phyloP scores from a whole-genome alignment of 2,888 invertebrate genomes.

The Agapetus fuscipes region DNA sequence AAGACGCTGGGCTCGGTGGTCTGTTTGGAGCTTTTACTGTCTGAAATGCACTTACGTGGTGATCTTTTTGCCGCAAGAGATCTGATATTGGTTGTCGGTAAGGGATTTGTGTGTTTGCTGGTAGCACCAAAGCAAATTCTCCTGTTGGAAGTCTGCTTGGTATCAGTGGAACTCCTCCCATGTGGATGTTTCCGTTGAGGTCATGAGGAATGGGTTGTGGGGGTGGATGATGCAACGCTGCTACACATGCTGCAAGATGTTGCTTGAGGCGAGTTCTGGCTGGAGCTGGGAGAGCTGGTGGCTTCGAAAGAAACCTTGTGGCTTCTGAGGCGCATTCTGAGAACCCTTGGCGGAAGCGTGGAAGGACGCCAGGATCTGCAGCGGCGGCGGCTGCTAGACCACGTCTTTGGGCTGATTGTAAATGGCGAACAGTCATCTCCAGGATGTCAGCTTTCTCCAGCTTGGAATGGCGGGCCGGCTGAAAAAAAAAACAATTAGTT shows the following conservation, averaged over 20 bases:
- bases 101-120: conserved; percentile 44
- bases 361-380: conserved; percentile 73
- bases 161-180: conserved; percentile 54
- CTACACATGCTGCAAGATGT: conserved; percentile 56
- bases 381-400: conserved; percentile 75
- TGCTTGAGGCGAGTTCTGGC: conserved; percentile 52
- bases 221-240: conserved; percentile 43
- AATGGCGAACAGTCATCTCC: conserved; percentile 89
- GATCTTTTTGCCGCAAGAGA: conserved; percentile 22
- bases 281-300: conserved; percentile 39
- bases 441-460: conserved; percentile 93
- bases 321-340: conserved; percentile 83
- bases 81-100: conserved; percentile 31
- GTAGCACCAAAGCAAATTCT: conserved; percentile 56
- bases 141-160: conserved; percentile 56
- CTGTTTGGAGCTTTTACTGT: conserved; percentile 25
- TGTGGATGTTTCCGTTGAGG: conserved; percentile 42
- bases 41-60: conserved; percentile 42
- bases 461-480: conserved; percentile 90
- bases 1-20: conserved; percentile 61
- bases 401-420: conserved; percentile 81
- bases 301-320: conserved; percentile 49
- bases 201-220: conserved; percentile 26
- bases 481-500: conserved; percentile 31
- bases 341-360: conserved; percentile 80